phyloP scores from a whole-genome alignment of 2,888 invertebrate species.

The Cactoblastis cactorum region DNA sequence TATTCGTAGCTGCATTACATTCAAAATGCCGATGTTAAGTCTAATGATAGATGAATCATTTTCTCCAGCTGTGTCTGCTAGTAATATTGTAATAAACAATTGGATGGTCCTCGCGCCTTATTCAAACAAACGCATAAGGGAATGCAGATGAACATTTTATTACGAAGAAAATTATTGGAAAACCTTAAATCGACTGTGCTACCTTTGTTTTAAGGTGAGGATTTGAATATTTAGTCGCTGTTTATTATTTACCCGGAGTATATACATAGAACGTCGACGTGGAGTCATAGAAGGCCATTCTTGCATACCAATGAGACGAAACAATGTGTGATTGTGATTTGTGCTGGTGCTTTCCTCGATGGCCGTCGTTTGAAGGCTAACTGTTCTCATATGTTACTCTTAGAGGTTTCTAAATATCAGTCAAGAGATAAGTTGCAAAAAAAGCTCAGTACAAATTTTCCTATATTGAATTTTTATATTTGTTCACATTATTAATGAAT shows the following conservation, averaged over 20 bases:
- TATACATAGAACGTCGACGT: slow-evolving; percentile 9
- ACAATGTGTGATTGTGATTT: slow-evolving; percentile 44
- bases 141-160: too few species aligned
- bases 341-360: slow-evolving; percentile 32
- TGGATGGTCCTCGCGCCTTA: too few species aligned
- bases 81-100: too few species aligned
- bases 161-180: neutral
- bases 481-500: too few species aligned
- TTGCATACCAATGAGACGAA: slow-evolving; percentile 50
- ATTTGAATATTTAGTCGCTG: neutral
- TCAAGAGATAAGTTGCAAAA: too few species aligned
- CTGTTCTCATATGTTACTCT: neutral
- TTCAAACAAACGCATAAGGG: too few species aligned
- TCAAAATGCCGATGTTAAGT: too few species aligned
- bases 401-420: neutral
- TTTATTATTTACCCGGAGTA: slow-evolving; percentile 1
- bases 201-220: neutral
- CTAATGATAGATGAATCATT: too few species aligned
- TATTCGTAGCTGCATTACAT: too few species aligned
- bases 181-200: neutral
- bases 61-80: too few species aligned
- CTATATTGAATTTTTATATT: too few species aligned
- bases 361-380: slow-evolving; percentile 7
- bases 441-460: too few species aligned
- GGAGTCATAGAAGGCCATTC: slow-evolving; percentile 30